Base-by-base conservation (phyloP, 1,140 invertebrate species). In the Drosophila santomea region DNA sequence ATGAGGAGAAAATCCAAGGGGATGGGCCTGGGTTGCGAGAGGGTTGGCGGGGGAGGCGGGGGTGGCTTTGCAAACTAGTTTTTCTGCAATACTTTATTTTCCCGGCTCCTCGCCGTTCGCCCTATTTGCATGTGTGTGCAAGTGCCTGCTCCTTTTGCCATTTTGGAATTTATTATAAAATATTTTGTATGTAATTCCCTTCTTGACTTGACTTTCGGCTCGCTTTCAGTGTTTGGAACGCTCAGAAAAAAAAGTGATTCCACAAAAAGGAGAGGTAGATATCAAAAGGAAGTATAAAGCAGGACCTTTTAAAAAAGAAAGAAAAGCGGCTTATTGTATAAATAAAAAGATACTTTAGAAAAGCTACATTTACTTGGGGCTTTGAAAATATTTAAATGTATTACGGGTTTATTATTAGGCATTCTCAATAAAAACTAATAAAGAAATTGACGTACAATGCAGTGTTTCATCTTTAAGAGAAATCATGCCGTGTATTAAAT, bases 81-180 rank as follows among this genome's bases (percentile, higher is more conserved):
- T 74, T 74, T 73, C 55, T 59, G 66, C 55, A 50, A 51, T 51
- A 50, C 64, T 51, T 71, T 71, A 44, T 50, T 36, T 59, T 48
- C 36, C 36, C 44, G 35, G 35, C 17, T 48, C 25, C 47, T 15
- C 58, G 45, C 62, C n/a, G 47, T 45, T 28, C 43, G 12, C 35
- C 58, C 62, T 28, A 67, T 67, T 67, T 80, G 54, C 74, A 54
- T 69, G 51, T 39, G 38, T 39, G 38, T 39, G 38, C 61, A 28
- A 36, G 41, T 38, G 61, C 32, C 41, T 20, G 55, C 25, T 60
- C 35, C 35, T 51, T 63, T 78, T 71, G 64, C 50, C 41, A 41
- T 60, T 69, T 82, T 55, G 44, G 73, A 58, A 79, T 84, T 84
- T 84, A 80, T 72, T 84, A 84, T 84, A 84, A 73, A 72, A 83